phyloP scores from a whole-genome alignment of 2,888 invertebrate genomes.

The Pycnomerus fuliginosus region DNA sequence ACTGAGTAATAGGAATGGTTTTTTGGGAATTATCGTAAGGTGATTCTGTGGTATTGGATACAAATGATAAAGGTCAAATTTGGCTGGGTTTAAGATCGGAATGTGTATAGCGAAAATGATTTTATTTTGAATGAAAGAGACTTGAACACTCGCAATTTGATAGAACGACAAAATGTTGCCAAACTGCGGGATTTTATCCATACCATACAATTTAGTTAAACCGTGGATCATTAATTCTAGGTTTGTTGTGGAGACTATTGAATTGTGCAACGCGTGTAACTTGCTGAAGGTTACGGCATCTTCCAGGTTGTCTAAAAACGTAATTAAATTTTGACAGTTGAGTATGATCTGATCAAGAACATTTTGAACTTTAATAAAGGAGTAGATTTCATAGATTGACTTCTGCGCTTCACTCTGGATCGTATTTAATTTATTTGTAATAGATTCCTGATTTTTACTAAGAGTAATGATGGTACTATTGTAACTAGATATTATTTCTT shows the following conservation, averaged over 20 bases:
- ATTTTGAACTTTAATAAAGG: conserved; percentile 15
- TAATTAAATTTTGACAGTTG: conserved; percentile 26
- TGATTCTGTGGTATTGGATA: conserved; percentile 21
- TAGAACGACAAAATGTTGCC: conserved; percentile 21
- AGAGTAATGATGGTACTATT: conserved; percentile 14
- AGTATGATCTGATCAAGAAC: conserved; percentile 23
- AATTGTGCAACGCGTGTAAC: conserved; percentile 26
- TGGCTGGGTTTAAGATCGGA: conserved; percentile 18
- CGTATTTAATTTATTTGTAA: conserved; percentile 14
- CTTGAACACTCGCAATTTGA: conserved; percentile 18
- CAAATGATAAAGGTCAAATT: conserved; percentile 19
- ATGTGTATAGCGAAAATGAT: conserved; percentile 22
- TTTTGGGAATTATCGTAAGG: conserved; percentile 13
- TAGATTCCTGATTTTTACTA: conserved; percentile 17
- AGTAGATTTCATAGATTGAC: conserved; percentile 8
- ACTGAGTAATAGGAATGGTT: conserved; percentile 21
- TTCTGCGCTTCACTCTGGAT: conserved; percentile 6
- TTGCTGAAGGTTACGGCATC: conserved; percentile 27
- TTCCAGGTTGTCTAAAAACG: conserved; percentile 27
- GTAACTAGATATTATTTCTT: conserved; percentile 22
- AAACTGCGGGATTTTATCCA: conserved; percentile 18
- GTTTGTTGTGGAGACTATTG: conserved; percentile 15
- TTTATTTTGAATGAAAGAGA: conserved; percentile 17
- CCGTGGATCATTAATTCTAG: conserved; percentile 15
- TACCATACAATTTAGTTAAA: conserved; percentile 14